Evolutionary conservation across 2,113 vertebrate species (phyloP).

Genomic region (Equus przewalskii): DNA sequence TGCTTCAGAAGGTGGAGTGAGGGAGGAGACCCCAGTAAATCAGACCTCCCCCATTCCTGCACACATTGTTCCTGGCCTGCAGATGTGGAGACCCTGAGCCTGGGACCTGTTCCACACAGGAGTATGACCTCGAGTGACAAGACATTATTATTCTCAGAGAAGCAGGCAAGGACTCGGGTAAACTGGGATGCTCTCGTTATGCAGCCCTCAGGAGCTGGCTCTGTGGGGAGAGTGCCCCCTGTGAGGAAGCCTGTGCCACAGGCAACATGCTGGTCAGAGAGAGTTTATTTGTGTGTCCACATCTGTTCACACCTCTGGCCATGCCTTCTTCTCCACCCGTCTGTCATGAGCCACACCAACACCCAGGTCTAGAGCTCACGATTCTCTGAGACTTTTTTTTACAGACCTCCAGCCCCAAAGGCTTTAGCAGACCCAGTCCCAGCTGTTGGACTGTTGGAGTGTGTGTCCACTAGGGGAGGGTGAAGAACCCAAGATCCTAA

Average conservation of each 20-base stretch:
- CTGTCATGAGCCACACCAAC: background rate
- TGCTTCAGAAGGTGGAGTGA: background rate
- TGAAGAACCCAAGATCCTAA: background rate
- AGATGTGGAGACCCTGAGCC: background rate
- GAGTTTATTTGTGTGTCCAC: background rate
- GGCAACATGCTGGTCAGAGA: background rate
- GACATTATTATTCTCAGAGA: background rate
- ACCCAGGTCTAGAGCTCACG: background rate
- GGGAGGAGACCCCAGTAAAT: background rate
- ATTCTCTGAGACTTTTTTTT: background rate
- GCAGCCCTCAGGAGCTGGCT: background rate
- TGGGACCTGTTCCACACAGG: background rate
- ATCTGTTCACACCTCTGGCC: background rate
- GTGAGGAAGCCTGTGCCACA: background rate
- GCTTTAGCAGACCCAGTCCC: background rate
- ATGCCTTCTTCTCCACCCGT: background rate
- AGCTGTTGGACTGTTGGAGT: background rate
- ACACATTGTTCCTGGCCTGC: background rate
- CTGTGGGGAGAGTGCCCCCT: background rate
- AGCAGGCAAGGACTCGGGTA: background rate
- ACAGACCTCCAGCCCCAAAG: background rate
- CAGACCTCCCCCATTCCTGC: background rate
- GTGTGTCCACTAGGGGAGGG: background rate
- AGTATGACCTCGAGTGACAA: background rate
- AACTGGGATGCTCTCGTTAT: background rate